Base-by-base conservation (phyloP, 2,888 invertebrate genomes). In the Hyposoter dolosus region DNA sequence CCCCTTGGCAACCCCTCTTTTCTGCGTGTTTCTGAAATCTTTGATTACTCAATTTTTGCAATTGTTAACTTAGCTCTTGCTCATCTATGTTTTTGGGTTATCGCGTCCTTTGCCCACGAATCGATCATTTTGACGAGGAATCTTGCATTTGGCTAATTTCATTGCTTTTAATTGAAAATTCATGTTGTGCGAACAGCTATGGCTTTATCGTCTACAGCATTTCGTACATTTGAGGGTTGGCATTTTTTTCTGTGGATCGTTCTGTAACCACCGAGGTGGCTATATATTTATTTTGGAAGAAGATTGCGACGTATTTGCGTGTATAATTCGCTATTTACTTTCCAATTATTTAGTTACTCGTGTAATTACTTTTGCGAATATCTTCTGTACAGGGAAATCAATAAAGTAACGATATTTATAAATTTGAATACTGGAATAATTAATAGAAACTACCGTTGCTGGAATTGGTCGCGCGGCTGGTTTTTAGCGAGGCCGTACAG, bases 41-140 rank as follows among this genome's bases (percentile, higher is more conserved):
- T 81, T 83, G 80, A 80, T 87, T 86, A 86, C 84, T 89, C 86
- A 88, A 88, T 89, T 88, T 87, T 88, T 88, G 82, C 86, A 87
- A 88, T 88, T 88, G 10, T 60, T 6, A 53, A 60, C 12, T 15
- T 15, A 60, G 10, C 23, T 56, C 4, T 23, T 56, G 19, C 0
- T 56, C 23, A 23, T 3, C 12, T 3, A 23, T 56, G 56, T 80
- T 69, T 45, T 19, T 19, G 4, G 40, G 40, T 40, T 53, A 50
- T 45, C 10, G 10, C 47, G 0, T 6, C n/a, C 4, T 10, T 68
- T 19, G 6, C 47, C 7, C 0, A 0, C n/a, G 53, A 17, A 7
- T n/a, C 5, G 5, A 60, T 15, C 15, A 15, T 15, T 5, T 5
- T 28, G 1, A 15, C 23, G 23, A 23, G 2, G 12, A 12, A 28